Base-by-base conservation (phyloP, 2,888 invertebrate genomes). In the Perizoma affinitatum region DNA sequence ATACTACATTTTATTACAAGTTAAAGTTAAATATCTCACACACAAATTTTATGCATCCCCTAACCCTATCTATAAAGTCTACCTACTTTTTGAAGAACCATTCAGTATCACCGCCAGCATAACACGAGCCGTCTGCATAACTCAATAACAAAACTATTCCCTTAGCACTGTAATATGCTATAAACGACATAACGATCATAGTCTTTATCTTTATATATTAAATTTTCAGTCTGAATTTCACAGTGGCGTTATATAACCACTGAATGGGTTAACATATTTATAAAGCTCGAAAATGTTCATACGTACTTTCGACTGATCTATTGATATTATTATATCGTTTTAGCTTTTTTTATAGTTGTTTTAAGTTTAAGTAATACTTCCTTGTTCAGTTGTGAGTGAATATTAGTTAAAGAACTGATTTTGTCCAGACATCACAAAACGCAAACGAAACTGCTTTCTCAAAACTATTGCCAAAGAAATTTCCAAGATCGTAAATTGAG, bases 71-170 rank as follows among this genome's bases (percentile, higher is more conserved):
- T 10, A 45, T 44, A 5, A 48, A 22, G 42, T 48, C 35, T 35
- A 35, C 34, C 40, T 57, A 22, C 22, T 2, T 22, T 22, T 22
- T 22, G 22, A 2, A 22, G 22, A 22, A 22, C 3, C 85, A 70
- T 67, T 74, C 73, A 79, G 82, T 83, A 82, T 75, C 74, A 68
- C 73, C 75, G 62, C 70, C 51, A 53, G 60, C 63, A 55, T 59
- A 50, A 71, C 65, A 64, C 66, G 68, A 70, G 56, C 72, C 63
- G 89, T 87, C 90, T 89, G 90, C 90, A 90, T 90, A 90, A 86
- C 89, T 90, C 87, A 88, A 90, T 90, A 89, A 78, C 85, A 77
- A 76, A 89, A 84, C 85, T 88, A 90, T 90, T 87, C 82, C 73
- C 66, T 70, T 76, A 72, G 75, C 75, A 75, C 75, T 65, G 70